A percentile compares a stretch with the other conserved stretches of the same genome.
Evolutionary conservation across 2,797 vertebrate genomes (phyloP).

Genomic region (Pseudotriccus pelzelni): DNA sequence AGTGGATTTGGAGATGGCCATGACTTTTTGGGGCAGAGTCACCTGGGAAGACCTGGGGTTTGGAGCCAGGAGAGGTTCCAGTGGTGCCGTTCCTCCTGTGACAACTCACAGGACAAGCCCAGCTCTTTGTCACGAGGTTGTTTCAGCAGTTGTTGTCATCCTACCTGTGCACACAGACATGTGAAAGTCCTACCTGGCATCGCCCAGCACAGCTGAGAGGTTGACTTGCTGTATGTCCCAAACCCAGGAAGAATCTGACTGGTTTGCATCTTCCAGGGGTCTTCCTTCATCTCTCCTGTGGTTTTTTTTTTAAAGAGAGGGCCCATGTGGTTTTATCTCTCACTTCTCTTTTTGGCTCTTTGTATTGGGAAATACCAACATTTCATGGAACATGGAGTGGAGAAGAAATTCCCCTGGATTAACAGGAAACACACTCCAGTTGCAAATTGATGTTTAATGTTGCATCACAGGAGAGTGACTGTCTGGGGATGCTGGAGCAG

Average conservation of each 20-base stretch:
- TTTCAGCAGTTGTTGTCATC: background rate
- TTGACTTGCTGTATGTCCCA: background rate
- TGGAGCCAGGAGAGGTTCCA: background rate
- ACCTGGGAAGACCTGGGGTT: background rate
- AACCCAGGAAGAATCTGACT: background rate
- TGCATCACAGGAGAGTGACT: background rate
- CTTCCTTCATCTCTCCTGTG: background rate
- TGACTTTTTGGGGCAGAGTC: rapidly evolving
- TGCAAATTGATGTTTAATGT: background rate
- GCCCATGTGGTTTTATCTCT: rapidly evolving
- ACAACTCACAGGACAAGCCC: background rate
- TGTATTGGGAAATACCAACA: background rate
- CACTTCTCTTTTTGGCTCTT: background rate
- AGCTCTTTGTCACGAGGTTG: background rate
- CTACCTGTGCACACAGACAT: background rate
- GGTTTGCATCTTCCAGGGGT: background rate
- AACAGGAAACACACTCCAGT: background rate
- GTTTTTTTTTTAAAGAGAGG: background rate
- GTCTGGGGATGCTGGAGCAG: background rate
- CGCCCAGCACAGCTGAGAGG: background rate
- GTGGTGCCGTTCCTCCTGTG: background rate
- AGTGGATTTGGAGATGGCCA: background rate
- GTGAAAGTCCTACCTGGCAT: background rate
- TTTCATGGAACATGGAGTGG: rapidly evolving
- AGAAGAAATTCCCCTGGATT: background rate